These are phyloP conservation scores for Triops longicaudatus DNA, from an alignment of 1,140 invertebrate genomes.

Conservation along the genomic window DNA sequence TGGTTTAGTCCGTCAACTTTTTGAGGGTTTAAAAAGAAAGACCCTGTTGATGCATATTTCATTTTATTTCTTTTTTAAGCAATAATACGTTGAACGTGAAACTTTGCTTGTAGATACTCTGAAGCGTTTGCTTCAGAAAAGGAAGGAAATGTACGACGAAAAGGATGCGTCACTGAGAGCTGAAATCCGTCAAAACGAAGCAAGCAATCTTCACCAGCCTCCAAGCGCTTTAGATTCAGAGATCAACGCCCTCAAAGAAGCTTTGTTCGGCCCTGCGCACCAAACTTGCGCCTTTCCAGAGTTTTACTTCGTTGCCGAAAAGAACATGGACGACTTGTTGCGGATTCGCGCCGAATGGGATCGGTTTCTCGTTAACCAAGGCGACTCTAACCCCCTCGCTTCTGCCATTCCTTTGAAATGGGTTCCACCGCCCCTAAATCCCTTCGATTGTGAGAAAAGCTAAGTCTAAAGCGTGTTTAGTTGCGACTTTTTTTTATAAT, in stretches of 20 bases:
- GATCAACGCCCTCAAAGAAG: neutral
- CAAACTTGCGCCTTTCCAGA: neutral
- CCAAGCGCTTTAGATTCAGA: neutral
- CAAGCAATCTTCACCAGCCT: neutral
- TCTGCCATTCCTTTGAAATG: neutral
- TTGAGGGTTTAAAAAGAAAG: neutral
- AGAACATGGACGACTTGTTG: neutral
- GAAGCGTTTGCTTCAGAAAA: neutral
- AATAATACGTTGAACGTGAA: too few relatives aligned
- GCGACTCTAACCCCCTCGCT: neutral
- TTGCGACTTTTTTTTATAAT: too few relatives aligned
- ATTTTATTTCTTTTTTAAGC: too few relatives aligned
- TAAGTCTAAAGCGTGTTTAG: too few relatives aligned
- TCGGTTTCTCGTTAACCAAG: neutral
- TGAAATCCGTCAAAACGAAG: neutral
- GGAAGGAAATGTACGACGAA: neutral
- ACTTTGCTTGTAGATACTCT: neutral
- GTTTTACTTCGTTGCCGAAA: neutral
- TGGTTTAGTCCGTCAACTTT: too few relatives aligned
- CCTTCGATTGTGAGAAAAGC: neutral
- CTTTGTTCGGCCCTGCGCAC: neutral
- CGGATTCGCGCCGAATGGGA: neutral
- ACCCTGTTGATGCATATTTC: neutral
- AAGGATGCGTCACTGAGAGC: neutral
- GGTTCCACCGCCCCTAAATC: neutral